Evolutionary conservation across 2,797 vertebrate genomes (phyloP).

Genomic region (Trachops cirrhosus): DNA sequence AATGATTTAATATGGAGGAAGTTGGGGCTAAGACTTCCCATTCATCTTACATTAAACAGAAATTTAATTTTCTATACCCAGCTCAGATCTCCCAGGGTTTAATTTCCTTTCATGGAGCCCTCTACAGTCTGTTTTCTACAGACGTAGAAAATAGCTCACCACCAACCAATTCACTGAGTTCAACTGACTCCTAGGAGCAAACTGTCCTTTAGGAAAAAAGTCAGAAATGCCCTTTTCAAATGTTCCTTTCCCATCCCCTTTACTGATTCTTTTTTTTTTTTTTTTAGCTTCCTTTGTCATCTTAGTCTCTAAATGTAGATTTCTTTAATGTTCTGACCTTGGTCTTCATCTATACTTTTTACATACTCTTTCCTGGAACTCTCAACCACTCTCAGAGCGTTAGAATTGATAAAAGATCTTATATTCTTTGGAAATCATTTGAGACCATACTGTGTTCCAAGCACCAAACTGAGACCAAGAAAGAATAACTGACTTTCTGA

Average conservation of each 20-base stretch:
- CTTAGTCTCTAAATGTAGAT: not conserved
- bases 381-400: not conserved
- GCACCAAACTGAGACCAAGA: not conserved
- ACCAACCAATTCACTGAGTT: not conserved
- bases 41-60: constrained; percentile 5
- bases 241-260: not conserved
- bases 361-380: not conserved
- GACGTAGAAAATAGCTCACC: not conserved
- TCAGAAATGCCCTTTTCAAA: not conserved
- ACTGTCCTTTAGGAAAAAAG: constrained; percentile 6
- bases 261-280: not conserved
- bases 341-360: not conserved
- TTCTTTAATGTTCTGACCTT: constrained; percentile 10
- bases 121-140: not conserved
- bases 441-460: not conserved
- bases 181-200: not conserved
- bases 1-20: not conserved
- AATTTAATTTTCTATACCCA: constrained; percentile 59
- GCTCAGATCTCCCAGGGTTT: constrained; percentile 42
- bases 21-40: not conserved
- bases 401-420: not conserved
- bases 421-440: not conserved
- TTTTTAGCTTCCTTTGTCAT: not conserved
- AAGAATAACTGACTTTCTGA: constrained; percentile 34
- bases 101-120: not conserved